phyloP scores from a whole-genome alignment of 2,797 vertebrate species.

The Philypnodon macrostomus region DNA sequence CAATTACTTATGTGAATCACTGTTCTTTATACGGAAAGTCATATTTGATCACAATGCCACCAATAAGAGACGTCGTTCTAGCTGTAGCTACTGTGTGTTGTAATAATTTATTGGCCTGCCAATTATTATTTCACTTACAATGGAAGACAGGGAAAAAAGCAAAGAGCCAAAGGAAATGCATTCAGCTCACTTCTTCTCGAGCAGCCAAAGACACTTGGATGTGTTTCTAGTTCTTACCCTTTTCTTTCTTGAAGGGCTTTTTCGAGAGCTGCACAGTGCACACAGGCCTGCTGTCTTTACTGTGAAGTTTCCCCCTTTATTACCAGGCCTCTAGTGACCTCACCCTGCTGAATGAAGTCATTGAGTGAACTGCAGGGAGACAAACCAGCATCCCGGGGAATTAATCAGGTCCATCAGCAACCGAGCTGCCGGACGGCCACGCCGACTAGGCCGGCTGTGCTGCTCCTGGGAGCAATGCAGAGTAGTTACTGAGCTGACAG shows the following conservation, averaged over 20 bases:
- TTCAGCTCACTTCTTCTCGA: slow-evolving; percentile 53
- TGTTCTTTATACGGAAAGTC: slow-evolving; percentile 64
- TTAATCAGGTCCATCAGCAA: slow-evolving; percentile 88
- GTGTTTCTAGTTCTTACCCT: slow-evolving; percentile 53
- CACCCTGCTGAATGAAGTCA: slow-evolving; percentile 91
- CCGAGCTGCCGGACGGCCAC: slow-evolving; percentile 64
- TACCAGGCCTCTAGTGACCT: slow-evolving; percentile 87
- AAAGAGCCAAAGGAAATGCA: slow-evolving; percentile 46
- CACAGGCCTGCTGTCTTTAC: slow-evolving; percentile 76
- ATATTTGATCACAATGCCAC: slow-evolving; percentile 51
- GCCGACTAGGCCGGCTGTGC: slow-evolving; percentile 57
- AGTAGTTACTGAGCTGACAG: slow-evolving; percentile 85
- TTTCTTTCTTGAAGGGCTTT: slow-evolving; percentile 59
- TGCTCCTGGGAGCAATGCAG: slow-evolving; percentile 72
- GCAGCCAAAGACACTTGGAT: slow-evolving; percentile 68
- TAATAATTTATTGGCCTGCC: slow-evolving; percentile 75
- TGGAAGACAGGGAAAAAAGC: slow-evolving; percentile 44
- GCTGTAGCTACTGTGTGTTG: slow-evolving; percentile 50
- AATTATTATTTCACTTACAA: slow-evolving; percentile 69
- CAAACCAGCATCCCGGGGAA: slow-evolving; percentile 88
- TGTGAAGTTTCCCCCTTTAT: slow-evolving; percentile 87
- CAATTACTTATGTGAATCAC: slow-evolving; percentile 59
- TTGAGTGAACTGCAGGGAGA: slow-evolving; percentile 85
- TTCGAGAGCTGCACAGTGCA: slow-evolving; percentile 61
- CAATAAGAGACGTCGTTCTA: slow-evolving; percentile 58